These are phyloP conservation scores for Plusia festucae DNA, from an alignment of 2,888 invertebrate genomes.

Conservation along the genomic window DNA sequence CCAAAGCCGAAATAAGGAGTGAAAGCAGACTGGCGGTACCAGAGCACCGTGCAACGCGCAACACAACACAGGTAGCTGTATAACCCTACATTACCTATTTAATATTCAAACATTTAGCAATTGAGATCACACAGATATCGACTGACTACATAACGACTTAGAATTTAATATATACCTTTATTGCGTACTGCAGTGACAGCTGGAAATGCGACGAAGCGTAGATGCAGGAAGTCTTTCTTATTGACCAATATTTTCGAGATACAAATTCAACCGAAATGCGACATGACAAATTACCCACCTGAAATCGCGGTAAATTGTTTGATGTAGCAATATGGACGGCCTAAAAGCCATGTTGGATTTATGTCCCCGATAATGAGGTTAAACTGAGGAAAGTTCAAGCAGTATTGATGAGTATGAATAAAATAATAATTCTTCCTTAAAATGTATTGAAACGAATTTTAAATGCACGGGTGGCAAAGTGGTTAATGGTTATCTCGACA, in stretches of 20 bases:
- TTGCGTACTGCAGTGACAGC: conserved; percentile 44
- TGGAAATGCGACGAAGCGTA: conserved; percentile 50
- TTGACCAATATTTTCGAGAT: conserved; percentile 18
- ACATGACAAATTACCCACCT: conserved; percentile 2
- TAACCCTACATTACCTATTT: conserved; percentile 68
- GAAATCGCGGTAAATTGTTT: conserved; percentile 16
- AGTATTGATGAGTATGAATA: conserved; percentile 26
- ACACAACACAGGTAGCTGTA: conserved; percentile 52
- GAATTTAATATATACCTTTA: conserved; percentile 42
- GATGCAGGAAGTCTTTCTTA: conserved; percentile 21
- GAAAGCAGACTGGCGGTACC: conserved; percentile 67
- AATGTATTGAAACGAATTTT: conserved; percentile 1
- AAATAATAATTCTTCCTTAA: conserved; percentile 11
- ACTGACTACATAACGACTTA: conserved; percentile 44
- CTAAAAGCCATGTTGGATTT: conserved; percentile 21
- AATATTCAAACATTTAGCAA: conserved; percentile 74
- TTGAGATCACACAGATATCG: conserved; percentile 65
- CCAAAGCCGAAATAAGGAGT: conserved; percentile 72
- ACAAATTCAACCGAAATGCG: conserved; percentile 4
- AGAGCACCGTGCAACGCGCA: conserved; percentile 53
- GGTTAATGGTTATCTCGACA: not conserved
- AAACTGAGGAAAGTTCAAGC: conserved; percentile 48
- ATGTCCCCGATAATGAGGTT: conserved; percentile 29
- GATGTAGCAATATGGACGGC: conserved; percentile 27
- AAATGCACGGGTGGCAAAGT: not conserved